These are phyloP conservation scores for Acleris emargana DNA, from an alignment of 2,888 invertebrate species.

Conservation along the genomic window DNA sequence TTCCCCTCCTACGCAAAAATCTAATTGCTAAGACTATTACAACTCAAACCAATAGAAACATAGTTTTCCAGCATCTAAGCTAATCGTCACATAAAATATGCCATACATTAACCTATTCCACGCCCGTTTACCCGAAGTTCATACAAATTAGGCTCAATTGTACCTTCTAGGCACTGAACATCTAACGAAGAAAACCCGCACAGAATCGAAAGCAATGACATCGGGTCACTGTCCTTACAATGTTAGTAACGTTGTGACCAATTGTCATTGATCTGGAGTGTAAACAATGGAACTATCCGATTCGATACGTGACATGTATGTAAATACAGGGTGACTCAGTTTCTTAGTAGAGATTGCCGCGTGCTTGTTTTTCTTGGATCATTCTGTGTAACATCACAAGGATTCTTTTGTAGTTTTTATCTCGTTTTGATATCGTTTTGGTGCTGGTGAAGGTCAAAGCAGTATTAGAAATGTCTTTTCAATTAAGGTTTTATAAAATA, in stretches of 20 bases:
- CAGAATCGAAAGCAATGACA: not conserved
- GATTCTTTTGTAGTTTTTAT: constrained; percentile 26
- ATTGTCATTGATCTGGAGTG: not conserved
- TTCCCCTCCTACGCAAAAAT: too few species aligned
- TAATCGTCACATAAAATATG: constrained; percentile 27
- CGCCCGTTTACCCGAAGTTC: too few species aligned
- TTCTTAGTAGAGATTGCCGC: constrained; percentile 40
- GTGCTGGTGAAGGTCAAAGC: not conserved
- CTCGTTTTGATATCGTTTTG: not conserved
- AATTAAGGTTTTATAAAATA: too few species aligned
- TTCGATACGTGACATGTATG: constrained; percentile 45
- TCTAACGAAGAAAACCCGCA: constrained; percentile 23
- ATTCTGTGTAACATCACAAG: constrained; percentile 31
- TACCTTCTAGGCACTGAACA: too few species aligned
- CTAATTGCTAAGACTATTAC: too few species aligned
- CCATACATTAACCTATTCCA: constrained; percentile 21
- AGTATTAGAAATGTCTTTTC: too few species aligned
- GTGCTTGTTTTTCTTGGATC: constrained; percentile 37
- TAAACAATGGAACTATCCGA: constrained; percentile 37
- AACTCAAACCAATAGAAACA: too few species aligned
- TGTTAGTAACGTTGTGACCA: too few species aligned
- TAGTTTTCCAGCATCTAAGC: constrained; percentile 4
- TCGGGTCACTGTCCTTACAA: too few species aligned
- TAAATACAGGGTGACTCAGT: constrained; percentile 50
- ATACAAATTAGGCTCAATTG: too few species aligned